Evolutionary conservation across 2,888 invertebrate genomes (phyloP).

Genomic region (Eilema depressum): DNA sequence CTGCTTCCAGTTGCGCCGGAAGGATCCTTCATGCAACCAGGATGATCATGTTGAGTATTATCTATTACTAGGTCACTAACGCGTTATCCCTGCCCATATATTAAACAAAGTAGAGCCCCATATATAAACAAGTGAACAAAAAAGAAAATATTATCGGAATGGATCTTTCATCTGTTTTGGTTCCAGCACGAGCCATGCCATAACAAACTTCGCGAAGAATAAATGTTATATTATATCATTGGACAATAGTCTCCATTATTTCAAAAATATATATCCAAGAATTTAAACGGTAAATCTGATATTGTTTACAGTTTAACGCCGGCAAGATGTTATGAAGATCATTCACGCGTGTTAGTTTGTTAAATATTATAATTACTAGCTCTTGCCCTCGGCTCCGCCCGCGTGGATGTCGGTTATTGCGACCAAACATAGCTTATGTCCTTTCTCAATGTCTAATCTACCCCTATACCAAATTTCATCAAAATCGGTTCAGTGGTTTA

Average conservation of each 20-base stretch:
- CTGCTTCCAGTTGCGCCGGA: too few species aligned
- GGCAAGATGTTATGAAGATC: neutral
- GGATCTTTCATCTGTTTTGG: slow-evolving; percentile 58
- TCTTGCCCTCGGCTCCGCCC: too few species aligned
- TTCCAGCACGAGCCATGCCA: slow-evolving; percentile 59
- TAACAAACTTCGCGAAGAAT: slow-evolving; percentile 51
- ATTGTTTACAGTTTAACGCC: slow-evolving; percentile 27
- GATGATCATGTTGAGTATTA: too few species aligned
- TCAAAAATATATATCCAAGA: slow-evolving; percentile 48
- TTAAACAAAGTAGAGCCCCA: slow-evolving; percentile 41
- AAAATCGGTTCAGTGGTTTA: too few species aligned
- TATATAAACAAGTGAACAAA: slow-evolving; percentile 44
- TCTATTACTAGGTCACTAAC: neutral
- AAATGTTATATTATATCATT: slow-evolving; percentile 36
- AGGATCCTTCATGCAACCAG: too few species aligned
- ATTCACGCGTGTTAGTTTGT: neutral
- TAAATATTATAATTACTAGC: too few species aligned
- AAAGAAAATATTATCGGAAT: slow-evolving; percentile 51
- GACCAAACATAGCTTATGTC: too few species aligned
- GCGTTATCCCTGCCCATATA: slow-evolving; percentile 1
- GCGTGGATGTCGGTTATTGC: too few species aligned
- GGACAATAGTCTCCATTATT: slow-evolving; percentile 39
- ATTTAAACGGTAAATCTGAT: slow-evolving; percentile 35
- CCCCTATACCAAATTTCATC: too few species aligned
- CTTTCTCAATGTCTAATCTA: too few species aligned